Evolutionary conservation across 2,113 vertebrate genomes (phyloP).

Genomic region (Indicator indicator): DNA sequence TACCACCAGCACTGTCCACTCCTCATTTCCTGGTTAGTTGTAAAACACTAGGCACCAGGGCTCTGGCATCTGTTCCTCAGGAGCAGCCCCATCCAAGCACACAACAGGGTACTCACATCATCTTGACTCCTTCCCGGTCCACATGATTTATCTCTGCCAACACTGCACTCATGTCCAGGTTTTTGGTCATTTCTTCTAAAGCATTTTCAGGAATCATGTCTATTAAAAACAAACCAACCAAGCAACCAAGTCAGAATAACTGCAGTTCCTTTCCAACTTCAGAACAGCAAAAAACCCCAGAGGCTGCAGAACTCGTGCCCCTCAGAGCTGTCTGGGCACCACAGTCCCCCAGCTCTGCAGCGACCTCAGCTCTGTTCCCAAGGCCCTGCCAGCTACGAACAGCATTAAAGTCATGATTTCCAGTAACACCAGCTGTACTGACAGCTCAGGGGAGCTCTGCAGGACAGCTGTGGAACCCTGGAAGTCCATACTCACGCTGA

Average conservation of each 20-base stretch:
- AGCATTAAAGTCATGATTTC: too few species aligned
- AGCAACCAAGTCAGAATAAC: background rate
- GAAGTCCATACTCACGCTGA: slow-evolving; percentile 86
- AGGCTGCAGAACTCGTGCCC: accelerated
- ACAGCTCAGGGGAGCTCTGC: background rate
- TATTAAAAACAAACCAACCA: slow-evolving; percentile 1
- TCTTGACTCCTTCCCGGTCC: slow-evolving; percentile 85
- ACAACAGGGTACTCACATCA: slow-evolving; percentile 85
- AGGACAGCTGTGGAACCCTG: background rate
- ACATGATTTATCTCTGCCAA: slow-evolving; percentile 85
- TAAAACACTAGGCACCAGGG: too few species aligned
- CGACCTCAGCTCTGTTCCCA: background rate
- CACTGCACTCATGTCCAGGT: slow-evolving; percentile 93
- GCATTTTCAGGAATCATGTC: slow-evolving; percentile 99
- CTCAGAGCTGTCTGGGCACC: accelerated
- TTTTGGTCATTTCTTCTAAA: slow-evolving; percentile 98
- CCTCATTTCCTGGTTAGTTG: too few species aligned
- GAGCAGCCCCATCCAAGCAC: too few species aligned
- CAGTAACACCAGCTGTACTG: too few species aligned
- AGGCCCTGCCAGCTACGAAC: background rate
- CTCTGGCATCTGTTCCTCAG: too few species aligned
- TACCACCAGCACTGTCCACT: too few species aligned
- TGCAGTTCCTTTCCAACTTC: background rate
- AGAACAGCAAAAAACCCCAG: background rate
- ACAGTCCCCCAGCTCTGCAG: background rate